Conservation (phyloP, 1,140 invertebrate species). For the Atta colombica region DNA sequence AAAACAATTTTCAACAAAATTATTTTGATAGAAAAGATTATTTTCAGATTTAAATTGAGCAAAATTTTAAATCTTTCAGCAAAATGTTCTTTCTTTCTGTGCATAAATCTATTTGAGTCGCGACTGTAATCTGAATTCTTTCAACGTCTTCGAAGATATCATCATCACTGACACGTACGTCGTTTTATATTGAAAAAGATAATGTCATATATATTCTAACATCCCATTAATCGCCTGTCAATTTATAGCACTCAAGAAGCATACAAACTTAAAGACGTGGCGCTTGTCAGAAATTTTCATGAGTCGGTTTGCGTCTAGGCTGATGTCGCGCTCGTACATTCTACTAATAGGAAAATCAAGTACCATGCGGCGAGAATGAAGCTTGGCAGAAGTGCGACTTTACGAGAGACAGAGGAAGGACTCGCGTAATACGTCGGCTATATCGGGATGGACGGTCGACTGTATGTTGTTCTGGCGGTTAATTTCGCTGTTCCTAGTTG, state of each 20-base stretch:
- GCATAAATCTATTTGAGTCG: conserved; percentile 14
- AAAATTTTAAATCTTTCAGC: no score
- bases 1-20: no score
- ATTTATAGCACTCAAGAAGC: conserved; percentile 29
- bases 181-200: neutral
- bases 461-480: conserved; percentile 72
- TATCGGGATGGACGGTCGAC: conserved; percentile 66
- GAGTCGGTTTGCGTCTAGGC: neutral
- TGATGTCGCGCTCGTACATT: neutral
- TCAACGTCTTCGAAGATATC: neutral
- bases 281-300: conserved; percentile 41
- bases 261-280: conserved; percentile 7
- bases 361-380: conserved; percentile 11
- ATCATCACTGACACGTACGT: neutral
- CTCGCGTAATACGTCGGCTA: conserved; percentile 70
- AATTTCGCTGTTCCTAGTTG: conserved; percentile 70
- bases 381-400: conserved; percentile 32
- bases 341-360: conserved; percentile 44
- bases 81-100: no score
- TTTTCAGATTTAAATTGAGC: no score
- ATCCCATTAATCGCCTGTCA: conserved; percentile 24
- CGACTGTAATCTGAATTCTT: conserved; percentile 15
- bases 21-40: no score
- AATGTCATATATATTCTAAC: neutral
- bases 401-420: conserved; percentile 54